Conservation (phyloP, 2,888 invertebrate genomes). For the Drosophila hamatofila region DNA sequence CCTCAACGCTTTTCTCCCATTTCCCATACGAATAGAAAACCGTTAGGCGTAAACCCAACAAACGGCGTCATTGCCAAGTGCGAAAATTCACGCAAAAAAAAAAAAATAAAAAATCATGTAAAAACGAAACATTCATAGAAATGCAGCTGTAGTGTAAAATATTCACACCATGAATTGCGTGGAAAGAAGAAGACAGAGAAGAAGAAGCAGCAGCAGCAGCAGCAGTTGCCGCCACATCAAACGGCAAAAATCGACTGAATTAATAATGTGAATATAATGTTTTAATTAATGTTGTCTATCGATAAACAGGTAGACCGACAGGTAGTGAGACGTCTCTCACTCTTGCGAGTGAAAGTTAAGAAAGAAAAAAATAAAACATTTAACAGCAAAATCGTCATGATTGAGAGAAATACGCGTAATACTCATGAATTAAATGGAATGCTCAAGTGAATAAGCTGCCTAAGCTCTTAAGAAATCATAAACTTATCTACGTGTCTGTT, state of each 20-base stretch:
- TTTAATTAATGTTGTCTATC: slow-evolving; percentile 74
- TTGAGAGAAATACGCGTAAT: slow-evolving; percentile 41
- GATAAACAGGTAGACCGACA: slow-evolving; percentile 38
- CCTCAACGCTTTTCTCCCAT: slow-evolving; percentile 43
- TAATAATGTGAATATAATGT: slow-evolving; percentile 79
- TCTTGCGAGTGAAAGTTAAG: slow-evolving; percentile 64
- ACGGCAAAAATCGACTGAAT: slow-evolving; percentile 50
- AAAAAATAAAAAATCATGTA: too few species aligned
- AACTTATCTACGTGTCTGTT: slow-evolving; percentile 13
- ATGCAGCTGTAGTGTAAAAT: slow-evolving; percentile 21
- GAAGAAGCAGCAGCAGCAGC: background rate
- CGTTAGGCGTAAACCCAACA: slow-evolving; percentile 43
- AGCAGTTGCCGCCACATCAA: slow-evolving; percentile 23
- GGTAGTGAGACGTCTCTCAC: slow-evolving; percentile 1
- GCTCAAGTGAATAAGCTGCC: slow-evolving; percentile 49
- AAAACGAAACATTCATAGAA: slow-evolving; percentile 29
- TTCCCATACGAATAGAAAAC: slow-evolving; percentile 40
- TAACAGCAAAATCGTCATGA: slow-evolving; percentile 46
- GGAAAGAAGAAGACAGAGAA: background rate
- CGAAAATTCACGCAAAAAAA: slow-evolving; percentile 40
- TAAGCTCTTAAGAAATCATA: slow-evolving; percentile 16
- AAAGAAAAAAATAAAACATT: slow-evolving; percentile 31
- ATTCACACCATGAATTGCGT: slow-evolving; percentile 39
- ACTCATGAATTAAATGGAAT: slow-evolving; percentile 56
- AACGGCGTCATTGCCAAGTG: slow-evolving; percentile 61